Conservation (phyloP, 2,797 vertebrate genomes). For the Coranthus polyacanthus region DNA sequence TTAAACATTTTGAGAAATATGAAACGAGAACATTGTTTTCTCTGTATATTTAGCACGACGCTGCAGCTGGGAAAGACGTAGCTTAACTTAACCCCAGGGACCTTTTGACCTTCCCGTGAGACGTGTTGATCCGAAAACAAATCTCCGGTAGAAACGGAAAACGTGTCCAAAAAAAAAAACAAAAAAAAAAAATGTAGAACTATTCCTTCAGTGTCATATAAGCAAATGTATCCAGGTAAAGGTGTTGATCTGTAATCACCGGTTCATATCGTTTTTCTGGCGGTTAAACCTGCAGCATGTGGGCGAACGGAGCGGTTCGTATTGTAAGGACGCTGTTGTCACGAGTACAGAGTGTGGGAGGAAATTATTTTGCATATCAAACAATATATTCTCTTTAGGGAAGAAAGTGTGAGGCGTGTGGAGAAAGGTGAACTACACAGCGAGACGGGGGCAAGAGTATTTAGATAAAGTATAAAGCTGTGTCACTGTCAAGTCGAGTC, state of each 20-base stretch:
- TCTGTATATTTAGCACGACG: too few relatives aligned
- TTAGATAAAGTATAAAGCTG: constrained; percentile 51
- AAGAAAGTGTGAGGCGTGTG: constrained; percentile 34
- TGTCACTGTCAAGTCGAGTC: constrained; percentile 34
- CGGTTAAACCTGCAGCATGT: neutral
- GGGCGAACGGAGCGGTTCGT: constrained; percentile 7
- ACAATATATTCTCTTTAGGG: constrained; percentile 60
- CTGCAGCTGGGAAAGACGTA: too few relatives aligned
- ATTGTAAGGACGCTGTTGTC: constrained; percentile 5
- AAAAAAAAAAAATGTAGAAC: constrained; percentile 44
- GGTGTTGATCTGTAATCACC: constrained; percentile 22
- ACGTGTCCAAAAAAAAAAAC: neutral
- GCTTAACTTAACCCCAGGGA: too few relatives aligned
- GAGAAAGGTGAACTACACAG: constrained; percentile 40
- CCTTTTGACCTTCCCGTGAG: too few relatives aligned
- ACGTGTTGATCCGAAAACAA: too few relatives aligned
- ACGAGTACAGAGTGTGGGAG: constrained; percentile 19
- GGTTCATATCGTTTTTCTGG: neutral
- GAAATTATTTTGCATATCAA: constrained; percentile 69
- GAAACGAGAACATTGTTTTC: neutral
- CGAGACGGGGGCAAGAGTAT: constrained; percentile 38
- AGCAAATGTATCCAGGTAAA: constrained; percentile 8
- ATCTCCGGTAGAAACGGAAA: too few relatives aligned
- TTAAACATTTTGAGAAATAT: constrained; percentile 14
- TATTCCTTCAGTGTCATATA: constrained; percentile 8